phyloP scores from a whole-genome alignment of 2,888 invertebrate genomes.

The Augochlorella aurata region DNA sequence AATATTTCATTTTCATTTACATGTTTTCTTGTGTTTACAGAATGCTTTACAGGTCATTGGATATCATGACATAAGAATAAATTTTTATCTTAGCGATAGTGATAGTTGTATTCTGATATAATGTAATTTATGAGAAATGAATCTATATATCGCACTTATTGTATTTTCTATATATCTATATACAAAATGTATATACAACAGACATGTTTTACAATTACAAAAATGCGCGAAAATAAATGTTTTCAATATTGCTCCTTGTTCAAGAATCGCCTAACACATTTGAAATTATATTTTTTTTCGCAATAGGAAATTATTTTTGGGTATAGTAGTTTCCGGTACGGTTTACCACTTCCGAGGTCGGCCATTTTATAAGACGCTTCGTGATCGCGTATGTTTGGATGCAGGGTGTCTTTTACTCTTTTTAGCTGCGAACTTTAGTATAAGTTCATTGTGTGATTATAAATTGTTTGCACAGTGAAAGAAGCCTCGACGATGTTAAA shows the following conservation, averaged over 20 bases:
- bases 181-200: background rate
- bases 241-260: constrained; percentile 16
- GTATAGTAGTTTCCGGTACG: constrained; percentile 66
- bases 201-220: background rate
- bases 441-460: constrained; percentile 34
- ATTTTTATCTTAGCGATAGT: background rate
- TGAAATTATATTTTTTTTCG: constrained; percentile 15
- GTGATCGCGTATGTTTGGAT: constrained; percentile 62
- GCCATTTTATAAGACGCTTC: constrained; percentile 77
- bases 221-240: background rate
- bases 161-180: background rate
- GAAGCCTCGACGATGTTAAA: constrained; percentile 64
- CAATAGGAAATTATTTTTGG: constrained; percentile 47
- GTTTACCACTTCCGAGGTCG: constrained; percentile 56
- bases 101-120: background rate
- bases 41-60: background rate
- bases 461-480: constrained; percentile 32
- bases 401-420: constrained; percentile 59
- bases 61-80: background rate
- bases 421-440: constrained; percentile 51
- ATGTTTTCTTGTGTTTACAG: background rate
- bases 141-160: background rate
- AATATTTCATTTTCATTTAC: background rate
- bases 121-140: background rate
- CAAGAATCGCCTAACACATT: background rate